Conservation (phyloP, 2,113 vertebrate genomes). For the Catharus minimus region DNA sequence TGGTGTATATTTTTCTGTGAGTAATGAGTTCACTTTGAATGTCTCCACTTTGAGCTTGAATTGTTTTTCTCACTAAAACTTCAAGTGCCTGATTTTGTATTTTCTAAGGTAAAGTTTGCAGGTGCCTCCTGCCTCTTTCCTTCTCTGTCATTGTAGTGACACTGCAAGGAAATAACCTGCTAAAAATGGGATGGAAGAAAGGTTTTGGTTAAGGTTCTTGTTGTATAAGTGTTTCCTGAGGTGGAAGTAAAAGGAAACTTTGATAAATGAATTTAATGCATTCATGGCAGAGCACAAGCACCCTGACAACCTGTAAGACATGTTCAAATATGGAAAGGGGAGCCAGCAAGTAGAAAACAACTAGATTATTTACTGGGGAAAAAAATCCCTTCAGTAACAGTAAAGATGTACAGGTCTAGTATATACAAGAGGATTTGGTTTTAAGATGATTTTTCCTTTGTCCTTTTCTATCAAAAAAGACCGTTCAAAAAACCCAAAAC, state of each 20-base stretch:
- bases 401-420: background rate
- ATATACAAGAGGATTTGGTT: background rate
- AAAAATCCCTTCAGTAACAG: background rate
- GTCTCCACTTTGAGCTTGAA: background rate
- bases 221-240: background rate
- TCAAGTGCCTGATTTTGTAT: background rate
- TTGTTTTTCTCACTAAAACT: background rate
- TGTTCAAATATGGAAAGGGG: background rate
- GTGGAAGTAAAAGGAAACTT: background rate
- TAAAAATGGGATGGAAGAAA: background rate
- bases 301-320: background rate
- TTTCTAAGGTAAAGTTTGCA: background rate
- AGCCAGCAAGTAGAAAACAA: background rate
- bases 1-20: background rate
- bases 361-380: fast-evolving
- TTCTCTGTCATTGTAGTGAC: background rate
- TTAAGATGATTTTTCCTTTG: background rate
- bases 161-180: background rate
- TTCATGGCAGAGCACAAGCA: background rate
- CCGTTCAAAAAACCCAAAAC: background rate
- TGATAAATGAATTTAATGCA: background rate
- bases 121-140: background rate
- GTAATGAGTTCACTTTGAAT: background rate
- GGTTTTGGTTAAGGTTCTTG: background rate
- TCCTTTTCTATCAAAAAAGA: background rate